A percentile compares a stretch with the other conserved stretches of the same genome.
Evolutionary conservation across 2,888 invertebrate species (phyloP).

Genomic region (Nemoura dubitans): DNA sequence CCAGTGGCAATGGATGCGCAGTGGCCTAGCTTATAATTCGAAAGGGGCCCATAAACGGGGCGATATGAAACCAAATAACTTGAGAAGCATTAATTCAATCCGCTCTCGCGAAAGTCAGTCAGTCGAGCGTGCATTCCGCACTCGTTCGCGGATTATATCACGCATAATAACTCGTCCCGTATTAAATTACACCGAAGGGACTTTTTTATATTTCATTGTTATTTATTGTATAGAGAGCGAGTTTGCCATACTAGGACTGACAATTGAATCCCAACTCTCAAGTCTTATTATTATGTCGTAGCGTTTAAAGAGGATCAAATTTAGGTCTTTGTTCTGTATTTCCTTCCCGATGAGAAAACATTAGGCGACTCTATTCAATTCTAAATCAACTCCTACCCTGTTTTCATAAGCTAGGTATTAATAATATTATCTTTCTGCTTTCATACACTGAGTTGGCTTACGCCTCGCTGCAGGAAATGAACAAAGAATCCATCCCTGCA

Average conservation of each 20-base stretch:
- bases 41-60: background rate
- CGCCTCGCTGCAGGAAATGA: background rate
- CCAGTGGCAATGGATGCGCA: too few species aligned
- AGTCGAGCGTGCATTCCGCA: background rate
- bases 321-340: background rate
- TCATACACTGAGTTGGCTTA: background rate
- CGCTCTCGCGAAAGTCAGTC: background rate
- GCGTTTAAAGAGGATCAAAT: background rate
- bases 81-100: background rate
- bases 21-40: background rate
- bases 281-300: background rate
- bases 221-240: background rate
- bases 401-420: constrained; percentile 7
- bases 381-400: background rate
- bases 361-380: background rate
- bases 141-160: background rate
- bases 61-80: background rate
- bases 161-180: background rate
- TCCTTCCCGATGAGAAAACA: background rate
- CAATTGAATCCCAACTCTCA: background rate
- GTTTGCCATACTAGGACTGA: background rate
- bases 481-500: background rate
- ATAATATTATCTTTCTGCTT: background rate
- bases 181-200: background rate
- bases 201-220: background rate